phyloP scores from a whole-genome alignment of 2,797 vertebrate genomes.

The Tokudaia muenninki region DNA sequence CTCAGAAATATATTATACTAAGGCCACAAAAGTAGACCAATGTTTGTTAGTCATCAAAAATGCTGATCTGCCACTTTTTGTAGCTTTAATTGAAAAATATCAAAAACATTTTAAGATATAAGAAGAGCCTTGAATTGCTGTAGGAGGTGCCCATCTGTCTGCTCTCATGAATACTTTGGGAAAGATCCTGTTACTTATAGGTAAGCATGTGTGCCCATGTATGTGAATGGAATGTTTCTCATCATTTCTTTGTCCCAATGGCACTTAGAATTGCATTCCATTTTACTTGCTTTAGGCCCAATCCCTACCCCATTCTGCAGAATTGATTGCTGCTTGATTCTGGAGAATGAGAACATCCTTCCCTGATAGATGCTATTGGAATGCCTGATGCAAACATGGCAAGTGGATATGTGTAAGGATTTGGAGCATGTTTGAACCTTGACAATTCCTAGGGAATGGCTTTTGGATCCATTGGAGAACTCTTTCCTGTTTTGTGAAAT shows the following conservation, averaged over 20 bases:
- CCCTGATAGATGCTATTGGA: background rate
- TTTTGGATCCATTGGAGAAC: background rate
- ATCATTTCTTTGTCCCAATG: background rate
- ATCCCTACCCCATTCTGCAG: background rate
- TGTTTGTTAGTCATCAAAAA: background rate
- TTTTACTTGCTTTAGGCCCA: background rate
- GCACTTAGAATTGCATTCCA: background rate
- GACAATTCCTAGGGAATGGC: background rate
- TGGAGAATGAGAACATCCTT: background rate
- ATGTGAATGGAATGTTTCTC: no score
- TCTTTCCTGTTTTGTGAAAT: constrained; percentile 6
- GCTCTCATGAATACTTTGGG: background rate
- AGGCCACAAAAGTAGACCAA: background rate
- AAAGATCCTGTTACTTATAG: background rate
- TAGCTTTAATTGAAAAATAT: background rate
- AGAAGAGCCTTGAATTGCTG: background rate
- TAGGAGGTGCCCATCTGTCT: background rate
- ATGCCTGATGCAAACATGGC: background rate
- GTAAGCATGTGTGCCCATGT: background rate
- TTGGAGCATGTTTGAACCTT: background rate
- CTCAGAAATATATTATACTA: background rate
- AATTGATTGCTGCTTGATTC: background rate
- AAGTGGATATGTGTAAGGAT: background rate
- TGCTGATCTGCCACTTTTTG: background rate
- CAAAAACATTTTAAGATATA: background rate